Base-by-base conservation (phyloP, 37 sponge, comb jelly and placozoan species). In the Diacarnus erythraeanus region DNA sequence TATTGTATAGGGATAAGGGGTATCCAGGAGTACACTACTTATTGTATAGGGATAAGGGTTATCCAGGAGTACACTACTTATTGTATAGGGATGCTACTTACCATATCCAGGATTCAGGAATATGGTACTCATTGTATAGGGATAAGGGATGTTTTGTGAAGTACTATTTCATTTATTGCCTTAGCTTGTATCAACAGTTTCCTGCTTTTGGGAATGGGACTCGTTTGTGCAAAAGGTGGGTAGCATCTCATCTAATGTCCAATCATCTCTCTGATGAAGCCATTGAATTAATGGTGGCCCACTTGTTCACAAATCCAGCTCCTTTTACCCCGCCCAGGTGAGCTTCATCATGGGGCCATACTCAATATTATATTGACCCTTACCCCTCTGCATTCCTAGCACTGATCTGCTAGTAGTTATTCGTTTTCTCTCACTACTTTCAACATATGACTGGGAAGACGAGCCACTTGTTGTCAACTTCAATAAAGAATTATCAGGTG, bases 151-250 rank as follows among this genome's bases (percentile, higher is more conserved):
- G n/a, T n/a, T n/a, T n/a, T n/a, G n/a, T n/a, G n/a, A n/a, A n/a
- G n/a, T n/a, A n/a, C n/a, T n/a, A n/a, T n/a, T n/a, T n/a, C 10
- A 47, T 47, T 12, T 15, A 47, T 47, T 15, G 12, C 6, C 51
- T 18, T 70, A 92, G 96, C 23, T 33, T 95, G 25, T 78, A 85
- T 40, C 87, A 84, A 54, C 86, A 92, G 69, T 89, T 79, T 57
- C 77, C 93, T 74, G 68, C 93, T 0, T 94, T 71, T 64, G 81
- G 89, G 15, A 42, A 60, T 38, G 95, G 93, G 10, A 81, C 76
- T 29, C 43, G 99, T 17, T 73, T 96, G 60, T 76, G 90, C 29
- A 99, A 99, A 81, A 78, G 91, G 15, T 99, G 99, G 99, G 59
- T 94, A 3, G 66, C 88, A 0, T 38, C 89, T n/a, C 97, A 99